Percentiles rank a stretch among this genome's conserved stretches.
These are phyloP conservation scores for Torymus aiolomorphi DNA, from an alignment of 2,888 invertebrate species.

Conservation along the genomic window DNA sequence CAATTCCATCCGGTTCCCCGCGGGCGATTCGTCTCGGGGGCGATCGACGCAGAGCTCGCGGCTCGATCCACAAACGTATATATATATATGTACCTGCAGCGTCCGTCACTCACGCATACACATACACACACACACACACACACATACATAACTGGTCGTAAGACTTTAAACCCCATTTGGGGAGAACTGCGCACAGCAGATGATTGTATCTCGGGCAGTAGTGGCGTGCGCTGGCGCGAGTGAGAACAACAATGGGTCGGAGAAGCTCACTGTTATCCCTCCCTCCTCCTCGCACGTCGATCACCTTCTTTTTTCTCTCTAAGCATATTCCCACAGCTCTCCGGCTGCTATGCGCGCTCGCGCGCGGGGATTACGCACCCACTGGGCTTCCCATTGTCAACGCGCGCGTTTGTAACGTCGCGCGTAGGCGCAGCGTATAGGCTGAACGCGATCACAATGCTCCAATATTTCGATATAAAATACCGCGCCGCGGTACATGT, in stretches of 20 bases:
- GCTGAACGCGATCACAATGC: constrained; percentile 35
- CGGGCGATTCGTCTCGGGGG: constrained; percentile 24
- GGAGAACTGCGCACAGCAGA: background rate
- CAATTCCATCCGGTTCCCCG: constrained; percentile 42
- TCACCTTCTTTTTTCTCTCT: constrained; percentile 24
- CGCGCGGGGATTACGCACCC: background rate
- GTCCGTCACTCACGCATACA: background rate
- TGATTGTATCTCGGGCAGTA: constrained; percentile 37
- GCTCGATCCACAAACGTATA: background rate
- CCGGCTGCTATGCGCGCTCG: no score
- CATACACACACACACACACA: background rate
- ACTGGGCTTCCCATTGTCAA: constrained; percentile 32
- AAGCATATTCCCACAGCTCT: constrained; percentile 39
- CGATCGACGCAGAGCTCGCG: constrained; percentile 16
- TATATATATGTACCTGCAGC: constrained; percentile 24
- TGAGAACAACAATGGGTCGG: no score
- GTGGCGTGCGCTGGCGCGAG: background rate
- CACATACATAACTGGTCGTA: background rate
- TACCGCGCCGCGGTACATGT: background rate
- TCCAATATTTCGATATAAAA: constrained; percentile 48
- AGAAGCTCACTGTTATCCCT: no score
- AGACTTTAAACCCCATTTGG: constrained; percentile 15
- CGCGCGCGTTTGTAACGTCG: background rate
- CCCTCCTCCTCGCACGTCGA: constrained; percentile 20
- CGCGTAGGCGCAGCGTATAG: constrained; percentile 10